Conservation (phyloP, 2,888 invertebrate species). For the Pimpla rufipes region DNA sequence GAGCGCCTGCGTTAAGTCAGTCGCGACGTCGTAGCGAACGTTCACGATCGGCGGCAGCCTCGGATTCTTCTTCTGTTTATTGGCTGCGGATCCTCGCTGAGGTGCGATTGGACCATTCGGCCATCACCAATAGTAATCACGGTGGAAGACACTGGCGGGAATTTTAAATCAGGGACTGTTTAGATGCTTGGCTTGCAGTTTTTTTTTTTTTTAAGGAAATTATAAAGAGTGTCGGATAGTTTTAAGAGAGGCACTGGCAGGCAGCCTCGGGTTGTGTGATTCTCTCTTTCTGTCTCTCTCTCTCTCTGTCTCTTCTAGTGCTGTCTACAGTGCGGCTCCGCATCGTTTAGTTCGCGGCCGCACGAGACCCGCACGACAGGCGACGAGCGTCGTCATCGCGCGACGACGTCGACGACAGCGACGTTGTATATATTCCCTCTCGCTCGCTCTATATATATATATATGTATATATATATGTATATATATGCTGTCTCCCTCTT, state of each 20-base stretch:
- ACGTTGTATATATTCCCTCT: constrained; percentile 33
- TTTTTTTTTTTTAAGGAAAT: too few species aligned
- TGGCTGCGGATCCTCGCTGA: too few species aligned
- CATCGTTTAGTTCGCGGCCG: constrained; percentile 77
- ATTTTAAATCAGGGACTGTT: too few species aligned
- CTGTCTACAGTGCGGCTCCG: constrained; percentile 73
- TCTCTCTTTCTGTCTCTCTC: constrained; percentile 33
- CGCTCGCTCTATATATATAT: constrained; percentile 10
- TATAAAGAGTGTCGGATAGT: too few species aligned
- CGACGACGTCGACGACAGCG: constrained; percentile 65
- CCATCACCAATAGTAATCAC: too few species aligned
- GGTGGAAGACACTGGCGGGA: too few species aligned
- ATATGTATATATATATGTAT: background rate
- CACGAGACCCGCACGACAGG: constrained; percentile 76
- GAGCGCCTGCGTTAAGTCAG: background rate
- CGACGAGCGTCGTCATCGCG: constrained; percentile 78
- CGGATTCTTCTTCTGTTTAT: too few species aligned
- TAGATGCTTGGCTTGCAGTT: too few species aligned
- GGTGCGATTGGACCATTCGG: too few species aligned
- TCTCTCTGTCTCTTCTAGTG: background rate
- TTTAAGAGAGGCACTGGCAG: too few species aligned
- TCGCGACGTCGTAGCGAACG: background rate
- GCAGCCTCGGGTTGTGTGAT: too few species aligned
- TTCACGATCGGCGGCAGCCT: background rate
- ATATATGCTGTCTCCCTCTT: background rate